Conservation (phyloP, 2,888 invertebrate species). For the Lacanobia oleracea region DNA sequence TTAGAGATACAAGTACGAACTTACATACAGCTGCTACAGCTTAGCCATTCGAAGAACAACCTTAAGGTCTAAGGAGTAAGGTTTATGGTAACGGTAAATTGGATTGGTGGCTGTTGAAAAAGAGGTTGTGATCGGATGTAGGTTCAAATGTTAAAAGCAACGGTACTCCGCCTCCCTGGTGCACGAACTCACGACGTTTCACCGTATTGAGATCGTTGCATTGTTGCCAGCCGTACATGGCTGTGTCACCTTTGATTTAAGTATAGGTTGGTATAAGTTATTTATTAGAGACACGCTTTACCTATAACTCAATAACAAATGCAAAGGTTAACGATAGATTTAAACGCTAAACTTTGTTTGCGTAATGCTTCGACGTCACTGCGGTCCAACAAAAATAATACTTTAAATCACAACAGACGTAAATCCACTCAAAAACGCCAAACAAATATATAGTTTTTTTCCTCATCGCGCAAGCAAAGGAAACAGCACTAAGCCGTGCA, state of each 20-base stretch:
- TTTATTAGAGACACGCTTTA: constrained; percentile 11
- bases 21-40: constrained; percentile 27
- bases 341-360: constrained; percentile 15
- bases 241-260: constrained; percentile 41
- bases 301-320: constrained; percentile 12
- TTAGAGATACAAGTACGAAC: constrained; percentile 41
- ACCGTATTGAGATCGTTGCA: constrained; percentile 58
- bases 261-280: constrained; percentile 2
- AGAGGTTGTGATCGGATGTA: constrained; percentile 66
- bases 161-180: constrained; percentile 72
- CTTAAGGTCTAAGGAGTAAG: constrained; percentile 25
- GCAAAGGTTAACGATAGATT: constrained; percentile 8
- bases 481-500: constrained; percentile 58
- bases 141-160: constrained; percentile 68
- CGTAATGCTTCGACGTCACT: constrained; percentile 1
- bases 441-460: constrained; percentile 36
- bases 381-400: not conserved
- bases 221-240: constrained; percentile 59
- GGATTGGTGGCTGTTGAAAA: constrained; percentile 43
- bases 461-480: constrained; percentile 56
- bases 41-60: constrained; percentile 29
- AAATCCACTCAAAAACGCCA: constrained; percentile 13
- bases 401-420: not conserved
- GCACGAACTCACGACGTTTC: constrained; percentile 65
- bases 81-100: constrained; percentile 1